A percentile compares a stretch with the other conserved stretches of the same genome.
Evolutionary conservation across 2,888 invertebrate species (phyloP).

Genomic region (Monoplex corrugatus): DNA sequence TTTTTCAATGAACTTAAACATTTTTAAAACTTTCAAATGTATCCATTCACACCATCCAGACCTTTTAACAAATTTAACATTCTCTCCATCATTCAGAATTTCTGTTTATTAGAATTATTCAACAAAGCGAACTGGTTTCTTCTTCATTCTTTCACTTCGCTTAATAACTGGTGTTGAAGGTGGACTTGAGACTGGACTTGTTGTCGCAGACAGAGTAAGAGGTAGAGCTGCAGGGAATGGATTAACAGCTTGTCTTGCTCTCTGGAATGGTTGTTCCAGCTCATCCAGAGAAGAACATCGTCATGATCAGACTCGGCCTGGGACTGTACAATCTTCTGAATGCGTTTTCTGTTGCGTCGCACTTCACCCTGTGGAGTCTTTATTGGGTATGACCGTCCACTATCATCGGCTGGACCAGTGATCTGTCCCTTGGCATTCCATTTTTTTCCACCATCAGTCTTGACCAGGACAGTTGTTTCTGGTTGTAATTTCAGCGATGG

Average conservation of each 20-base stretch:
- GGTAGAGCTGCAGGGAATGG: not conserved
- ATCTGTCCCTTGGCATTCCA: constrained; percentile 37
- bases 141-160: not conserved
- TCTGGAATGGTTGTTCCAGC: not conserved
- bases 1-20: too few relatives aligned
- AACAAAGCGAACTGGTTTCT: not conserved
- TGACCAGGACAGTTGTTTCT: not conserved
- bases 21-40: too few relatives aligned
- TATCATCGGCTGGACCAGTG: constrained; percentile 26
- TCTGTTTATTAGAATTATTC: not conserved
- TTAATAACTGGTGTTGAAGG: not conserved
- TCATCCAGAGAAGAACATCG: not conserved
- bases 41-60: too few relatives aligned
- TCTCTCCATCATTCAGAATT: too few relatives aligned
- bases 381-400: constrained; percentile 48
- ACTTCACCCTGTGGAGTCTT: constrained; percentile 32
- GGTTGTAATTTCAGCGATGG: not conserved
- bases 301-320: not conserved
- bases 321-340: not conserved
- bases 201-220: not conserved
- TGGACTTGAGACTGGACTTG: not conserved
- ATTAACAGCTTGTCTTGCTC: not conserved
- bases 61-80: too few relatives aligned
- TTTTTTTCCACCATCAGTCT: too few relatives aligned
- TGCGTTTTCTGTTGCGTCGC: not conserved